Evolutionary conservation across 2,888 invertebrate species (phyloP).

Genomic region (Volucella inflata): DNA sequence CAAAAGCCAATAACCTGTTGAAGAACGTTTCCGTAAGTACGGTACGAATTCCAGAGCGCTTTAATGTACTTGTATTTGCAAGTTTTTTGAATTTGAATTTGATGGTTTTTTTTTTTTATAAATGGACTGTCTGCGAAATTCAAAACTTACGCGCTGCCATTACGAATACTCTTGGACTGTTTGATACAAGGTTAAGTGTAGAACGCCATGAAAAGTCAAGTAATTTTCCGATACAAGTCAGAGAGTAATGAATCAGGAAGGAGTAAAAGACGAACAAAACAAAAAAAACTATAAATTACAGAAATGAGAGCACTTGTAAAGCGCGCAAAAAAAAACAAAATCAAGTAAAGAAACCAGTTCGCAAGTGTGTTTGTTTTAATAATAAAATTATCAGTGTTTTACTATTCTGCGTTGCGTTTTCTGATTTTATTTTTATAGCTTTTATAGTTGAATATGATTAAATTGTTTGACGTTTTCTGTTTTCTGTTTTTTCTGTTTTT

Average conservation of each 20-base stretch:
- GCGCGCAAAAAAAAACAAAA: conserved; percentile 6
- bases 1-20: conserved; percentile 60
- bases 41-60: no score
- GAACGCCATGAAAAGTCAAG: conserved; percentile 36
- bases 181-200: conserved; percentile 37
- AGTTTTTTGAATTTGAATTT: no score
- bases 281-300: background rate
- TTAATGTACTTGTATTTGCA: no score
- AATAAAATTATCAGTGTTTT: conserved; percentile 24
- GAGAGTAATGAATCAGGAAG: conserved; percentile 19
- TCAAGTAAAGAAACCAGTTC: conserved; percentile 19
- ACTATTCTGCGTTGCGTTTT: conserved; percentile 3
- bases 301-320: conserved; percentile 3
- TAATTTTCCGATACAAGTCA: conserved; percentile 17
- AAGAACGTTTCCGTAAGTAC: no score
- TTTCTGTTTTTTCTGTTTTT: background rate
- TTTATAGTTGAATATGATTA: conserved; percentile 24
- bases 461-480: conserved; percentile 19
- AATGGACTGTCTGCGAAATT: background rate
- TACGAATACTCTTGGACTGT: background rate
- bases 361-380: conserved; percentile 25
- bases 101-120: no score
- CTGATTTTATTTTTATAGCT: background rate
- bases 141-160: background rate
- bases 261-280: background rate